Conservation (phyloP, 2,113 vertebrate genomes). For the Kryptolebias marmoratus region DNA sequence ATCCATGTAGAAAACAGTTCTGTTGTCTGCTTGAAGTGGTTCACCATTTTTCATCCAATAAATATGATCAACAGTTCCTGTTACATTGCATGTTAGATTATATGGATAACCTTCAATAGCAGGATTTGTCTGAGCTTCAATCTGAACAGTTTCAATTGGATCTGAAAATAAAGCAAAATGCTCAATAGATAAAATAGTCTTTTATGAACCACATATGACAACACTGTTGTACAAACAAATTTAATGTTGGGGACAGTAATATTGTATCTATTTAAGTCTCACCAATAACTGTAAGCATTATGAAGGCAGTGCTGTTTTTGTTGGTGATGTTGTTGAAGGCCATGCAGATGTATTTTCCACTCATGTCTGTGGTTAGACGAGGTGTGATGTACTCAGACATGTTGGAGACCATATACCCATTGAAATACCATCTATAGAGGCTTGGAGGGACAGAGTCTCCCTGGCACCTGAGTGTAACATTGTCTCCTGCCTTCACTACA, state of each 20-base stretch:
- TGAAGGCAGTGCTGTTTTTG: conserved; percentile 30
- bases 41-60: conserved; percentile 55
- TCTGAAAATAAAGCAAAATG: conserved; percentile 42
- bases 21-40: conserved; percentile 30
- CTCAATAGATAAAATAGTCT: too few species aligned
- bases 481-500: conserved; percentile 4
- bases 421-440: conserved; percentile 57
- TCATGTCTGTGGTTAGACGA: conserved; percentile 27
- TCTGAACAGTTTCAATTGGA: conserved; percentile 13
- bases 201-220: too few species aligned
- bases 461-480: conserved; percentile 42
- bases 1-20: not conserved
- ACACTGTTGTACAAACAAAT: not conserved
- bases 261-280: not conserved
- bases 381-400: conserved; percentile 35
- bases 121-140: conserved; percentile 1
- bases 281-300: conserved; percentile 51
- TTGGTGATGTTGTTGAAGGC: conserved; percentile 58
- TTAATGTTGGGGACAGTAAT: too few species aligned
- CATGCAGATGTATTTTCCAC: conserved; percentile 49
- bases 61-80: conserved; percentile 36
- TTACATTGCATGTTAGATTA: conserved; percentile 52
- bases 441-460: conserved; percentile 59
- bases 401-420: conserved; percentile 23
- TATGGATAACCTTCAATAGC: conserved; percentile 33